Conservation (phyloP, 2,113 vertebrate species). For the Microcebus murinus region DNA sequence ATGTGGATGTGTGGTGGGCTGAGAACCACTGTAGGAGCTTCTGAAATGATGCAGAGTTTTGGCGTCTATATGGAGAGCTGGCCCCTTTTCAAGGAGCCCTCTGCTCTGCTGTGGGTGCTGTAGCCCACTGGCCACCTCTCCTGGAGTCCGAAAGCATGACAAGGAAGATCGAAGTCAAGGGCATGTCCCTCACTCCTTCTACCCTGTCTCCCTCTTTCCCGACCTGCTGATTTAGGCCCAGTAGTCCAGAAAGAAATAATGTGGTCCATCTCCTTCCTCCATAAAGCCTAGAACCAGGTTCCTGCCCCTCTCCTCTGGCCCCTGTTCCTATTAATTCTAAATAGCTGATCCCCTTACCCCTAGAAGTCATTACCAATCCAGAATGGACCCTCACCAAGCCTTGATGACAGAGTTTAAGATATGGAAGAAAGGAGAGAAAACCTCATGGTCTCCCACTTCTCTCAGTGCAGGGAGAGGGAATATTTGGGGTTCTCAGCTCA, state of each 20-base stretch:
- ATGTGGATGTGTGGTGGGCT: fast-evolving
- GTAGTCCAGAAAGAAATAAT: background rate
- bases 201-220: background rate
- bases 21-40: too few species aligned
- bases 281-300: background rate
- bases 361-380: background rate
- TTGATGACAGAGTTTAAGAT: background rate
- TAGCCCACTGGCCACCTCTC: background rate
- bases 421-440: background rate
- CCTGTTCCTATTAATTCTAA: background rate
- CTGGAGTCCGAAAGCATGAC: background rate
- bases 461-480: background rate
- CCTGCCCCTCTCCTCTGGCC: background rate
- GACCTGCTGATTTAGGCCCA: background rate
- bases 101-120: background rate
- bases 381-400: background rate
- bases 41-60: too few species aligned
- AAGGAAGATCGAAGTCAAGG: background rate
- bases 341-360: background rate
- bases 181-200: background rate
- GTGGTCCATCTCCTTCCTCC: background rate
- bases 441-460: background rate
- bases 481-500: background rate
- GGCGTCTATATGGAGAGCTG: background rate
- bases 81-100: background rate